Conservation (phyloP, 2,888 invertebrate genomes). For the Nomada flava region DNA sequence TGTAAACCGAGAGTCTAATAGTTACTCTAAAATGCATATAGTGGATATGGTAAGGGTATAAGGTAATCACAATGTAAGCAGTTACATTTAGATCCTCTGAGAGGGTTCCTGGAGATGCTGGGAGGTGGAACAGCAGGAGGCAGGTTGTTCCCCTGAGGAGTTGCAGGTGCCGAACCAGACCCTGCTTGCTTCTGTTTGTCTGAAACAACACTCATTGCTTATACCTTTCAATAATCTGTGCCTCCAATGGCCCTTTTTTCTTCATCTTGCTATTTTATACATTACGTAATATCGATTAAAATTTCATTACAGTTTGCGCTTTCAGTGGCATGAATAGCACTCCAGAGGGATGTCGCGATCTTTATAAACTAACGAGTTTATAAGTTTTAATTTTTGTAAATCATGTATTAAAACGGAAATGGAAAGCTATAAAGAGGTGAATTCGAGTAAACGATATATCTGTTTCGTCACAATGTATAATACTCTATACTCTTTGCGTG, state of each 20-base stretch:
- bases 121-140: constrained; percentile 85
- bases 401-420: not conserved
- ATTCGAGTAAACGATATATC: not conserved
- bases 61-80: constrained; percentile 82
- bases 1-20: constrained; percentile 43
- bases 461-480: not conserved
- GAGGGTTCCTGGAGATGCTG: constrained; percentile 90
- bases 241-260: constrained; percentile 59
- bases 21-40: constrained; percentile 51
- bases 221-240: constrained; percentile 64
- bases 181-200: constrained; percentile 87
- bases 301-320: constrained; percentile 55
- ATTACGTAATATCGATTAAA: constrained; percentile 54
- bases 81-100: constrained; percentile 93
- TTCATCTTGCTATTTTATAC: constrained; percentile 56
- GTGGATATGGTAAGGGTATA: constrained; percentile 65
- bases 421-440: not conserved
- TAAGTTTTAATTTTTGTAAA: not conserved
- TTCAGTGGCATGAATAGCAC: constrained; percentile 64
- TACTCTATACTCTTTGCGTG: not conserved
- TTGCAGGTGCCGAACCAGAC: constrained; percentile 90
- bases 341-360: constrained; percentile 54
- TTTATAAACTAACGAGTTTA: not conserved
- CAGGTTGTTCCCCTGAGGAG: constrained; percentile 87
- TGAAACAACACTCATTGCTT: constrained; percentile 85